Evolutionary conservation across 2,888 invertebrate genomes (phyloP).

Genomic region (Shargacucullia verbasci): DNA sequence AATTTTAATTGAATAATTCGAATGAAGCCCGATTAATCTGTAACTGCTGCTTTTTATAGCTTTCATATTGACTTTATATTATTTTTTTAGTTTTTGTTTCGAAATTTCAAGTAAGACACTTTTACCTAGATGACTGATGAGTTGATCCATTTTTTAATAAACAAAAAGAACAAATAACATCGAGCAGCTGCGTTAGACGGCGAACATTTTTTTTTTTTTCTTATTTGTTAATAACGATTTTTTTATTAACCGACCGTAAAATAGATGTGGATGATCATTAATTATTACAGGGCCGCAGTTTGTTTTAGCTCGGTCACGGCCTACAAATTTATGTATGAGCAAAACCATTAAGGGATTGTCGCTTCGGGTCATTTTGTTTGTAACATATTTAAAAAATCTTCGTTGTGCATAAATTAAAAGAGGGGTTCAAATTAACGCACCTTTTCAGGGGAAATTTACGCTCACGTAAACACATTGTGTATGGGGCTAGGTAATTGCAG

Average conservation of each 20-base stretch:
- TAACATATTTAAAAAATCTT: constrained; percentile 56
- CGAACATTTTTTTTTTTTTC: constrained; percentile 62
- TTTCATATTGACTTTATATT: constrained; percentile 25
- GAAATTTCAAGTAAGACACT: constrained; percentile 34
- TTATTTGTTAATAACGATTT: constrained; percentile 81
- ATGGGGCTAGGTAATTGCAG: constrained; percentile 34
- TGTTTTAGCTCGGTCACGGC: constrained; percentile 85
- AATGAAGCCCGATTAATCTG: constrained; percentile 55
- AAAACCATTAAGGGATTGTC: constrained; percentile 84
- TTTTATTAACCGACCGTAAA: constrained; percentile 81
- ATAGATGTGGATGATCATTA: constrained; percentile 85
- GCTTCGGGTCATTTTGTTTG: constrained; percentile 74
- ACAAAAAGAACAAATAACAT: constrained; percentile 31
- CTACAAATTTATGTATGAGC: constrained; percentile 84
- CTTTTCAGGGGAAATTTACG: constrained; percentile 45
- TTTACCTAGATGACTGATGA: constrained; percentile 51
- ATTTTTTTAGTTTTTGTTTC: constrained; percentile 20
- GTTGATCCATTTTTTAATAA: constrained; percentile 41
- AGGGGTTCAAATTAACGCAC: constrained; percentile 44
- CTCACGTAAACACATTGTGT: constrained; percentile 47
- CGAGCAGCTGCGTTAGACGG: constrained; percentile 75
- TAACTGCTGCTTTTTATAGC: constrained; percentile 47
- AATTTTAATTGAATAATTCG: constrained; percentile 73
- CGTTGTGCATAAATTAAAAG: constrained; percentile 52
- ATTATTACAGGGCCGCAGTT: constrained; percentile 82